A percentile compares a stretch with the other conserved stretches of the same genome.
Conservation (phyloP, 2,888 invertebrate genomes). For the Lordiphosa fenestrarum region DNA sequence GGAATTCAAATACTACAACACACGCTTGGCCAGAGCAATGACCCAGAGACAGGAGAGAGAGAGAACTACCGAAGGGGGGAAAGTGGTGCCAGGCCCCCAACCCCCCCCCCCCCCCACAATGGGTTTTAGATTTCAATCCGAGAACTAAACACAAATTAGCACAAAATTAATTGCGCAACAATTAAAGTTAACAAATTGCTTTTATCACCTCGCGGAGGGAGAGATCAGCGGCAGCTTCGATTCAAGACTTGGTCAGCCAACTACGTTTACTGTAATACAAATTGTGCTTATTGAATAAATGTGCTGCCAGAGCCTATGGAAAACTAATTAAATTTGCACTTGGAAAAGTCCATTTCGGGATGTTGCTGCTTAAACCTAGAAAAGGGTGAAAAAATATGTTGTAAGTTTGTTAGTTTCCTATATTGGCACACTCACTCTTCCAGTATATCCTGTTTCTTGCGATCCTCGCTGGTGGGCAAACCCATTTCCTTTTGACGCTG, state of each 20-base stretch:
- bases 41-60: conserved; percentile 52
- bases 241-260: conserved; percentile 5
- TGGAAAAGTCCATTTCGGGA: conserved; percentile 99
- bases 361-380: conserved; percentile 98
- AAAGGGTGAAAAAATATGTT: not conserved
- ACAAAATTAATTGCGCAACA: conserved; percentile 64
- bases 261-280: conserved; percentile 33
- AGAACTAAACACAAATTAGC: conserved; percentile 58
- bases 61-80: conserved; percentile 11
- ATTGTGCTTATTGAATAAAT: conserved; percentile 16
- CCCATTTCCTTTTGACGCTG: conserved; percentile 98
- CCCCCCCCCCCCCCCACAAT: conserved; percentile 1
- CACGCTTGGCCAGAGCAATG: conserved; percentile 44
- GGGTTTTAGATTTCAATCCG: conserved; percentile 11
- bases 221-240: conserved; percentile 33
- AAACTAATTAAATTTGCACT: conserved; percentile 95
- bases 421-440: conserved; percentile 86
- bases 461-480: conserved; percentile 97
- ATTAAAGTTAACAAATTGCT: conserved; percentile 66
- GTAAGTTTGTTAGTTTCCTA: not conserved
- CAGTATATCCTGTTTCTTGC: conserved; percentile 97
- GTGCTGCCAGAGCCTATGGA: not conserved
- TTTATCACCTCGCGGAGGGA: conserved; percentile 29
- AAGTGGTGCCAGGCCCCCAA: too few relatives aligned
- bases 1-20: not conserved